phyloP scores from a whole-genome alignment of 2,888 invertebrate species.

The Seladonia tumulorum region DNA sequence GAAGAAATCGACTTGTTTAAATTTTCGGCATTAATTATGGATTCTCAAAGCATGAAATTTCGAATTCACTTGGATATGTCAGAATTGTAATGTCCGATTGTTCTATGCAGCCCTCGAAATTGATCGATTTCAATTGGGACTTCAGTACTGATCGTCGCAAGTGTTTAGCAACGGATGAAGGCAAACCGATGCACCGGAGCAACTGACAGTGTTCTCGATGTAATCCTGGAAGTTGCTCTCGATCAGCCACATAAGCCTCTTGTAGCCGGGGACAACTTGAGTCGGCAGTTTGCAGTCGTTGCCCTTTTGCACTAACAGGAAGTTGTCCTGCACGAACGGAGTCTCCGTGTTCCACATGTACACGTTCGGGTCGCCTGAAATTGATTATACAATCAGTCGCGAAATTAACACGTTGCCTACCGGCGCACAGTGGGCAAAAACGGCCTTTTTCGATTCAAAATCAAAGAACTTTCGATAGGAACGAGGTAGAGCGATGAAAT shows the following conservation, averaged over 20 bases:
- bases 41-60: too few relatives aligned
- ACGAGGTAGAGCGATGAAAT: too few relatives aligned
- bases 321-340: conserved; percentile 86
- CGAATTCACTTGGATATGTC: background rate
- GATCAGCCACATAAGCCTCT: conserved; percentile 87
- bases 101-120: background rate
- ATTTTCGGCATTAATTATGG: background rate
- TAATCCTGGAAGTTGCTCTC: conserved; percentile 89
- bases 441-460: too few relatives aligned
- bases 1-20: background rate
- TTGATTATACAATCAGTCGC: background rate
- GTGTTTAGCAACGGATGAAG: conserved; percentile 87
- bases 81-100: background rate
- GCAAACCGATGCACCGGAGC: conserved; percentile 87
- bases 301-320: conserved; percentile 87
- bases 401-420: background rate
- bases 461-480: too few relatives aligned
- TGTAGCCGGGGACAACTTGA: conserved; percentile 87
- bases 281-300: conserved; percentile 87
- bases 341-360: conserved; percentile 88
- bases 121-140: background rate
- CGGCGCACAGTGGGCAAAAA: too few relatives aligned
- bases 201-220: conserved; percentile 86
- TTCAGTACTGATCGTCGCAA: conserved; percentile 78
- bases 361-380: conserved; percentile 86